Base-by-base conservation (phyloP, 2,113 vertebrate species). In the Gambusia holbrooki region DNA sequence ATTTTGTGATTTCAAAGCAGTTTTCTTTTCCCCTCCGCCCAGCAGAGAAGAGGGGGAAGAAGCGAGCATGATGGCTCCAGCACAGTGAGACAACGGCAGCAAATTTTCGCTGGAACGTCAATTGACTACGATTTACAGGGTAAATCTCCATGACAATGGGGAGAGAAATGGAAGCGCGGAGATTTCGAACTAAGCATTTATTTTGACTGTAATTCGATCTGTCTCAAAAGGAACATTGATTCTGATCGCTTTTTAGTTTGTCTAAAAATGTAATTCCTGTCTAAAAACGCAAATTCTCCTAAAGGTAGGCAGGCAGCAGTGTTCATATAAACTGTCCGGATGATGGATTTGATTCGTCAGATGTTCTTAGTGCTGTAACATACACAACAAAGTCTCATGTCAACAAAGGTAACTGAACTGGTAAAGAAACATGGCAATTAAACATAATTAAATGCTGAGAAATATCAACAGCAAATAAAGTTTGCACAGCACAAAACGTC, bases 131-230 rank as follows among this genome's bases (percentile, higher is more conserved):
- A 81, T 70, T 84, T 78, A 62, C 63, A 88, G 27, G 27, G 69
- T 64, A 29, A 80, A 86, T 90, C 84, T 90, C 84, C 81, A 89
- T 87, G 65, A 90, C 85, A 90, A 88, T 90, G 29, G 63, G 69
- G 73, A 74, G 70, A 54, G 73, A 83, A 89, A 79, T 79, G 62
- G 77, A 83, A 80, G 71, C 62, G 73, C 74, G 63, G 66, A 58
- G 61, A 80, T 87, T 81, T 81, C 35, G 74, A 71, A 66, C 69
- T 74, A 84, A 66, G 60, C 71, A 70, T 72, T 77, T 61, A 82
- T 77, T 81, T 87, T 60, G 73, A 76, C 76, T 33, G 5, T 74
- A 66, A 79, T 77, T 61, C 37, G 67, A 80, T 67, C 37, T n/a
- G 70, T 79, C 28, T 74, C 64, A 76, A 76, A 80, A 76, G 63